These are phyloP conservation scores for Falco berigora DNA, from an alignment of 2,797 vertebrate species.

Conservation along the genomic window DNA sequence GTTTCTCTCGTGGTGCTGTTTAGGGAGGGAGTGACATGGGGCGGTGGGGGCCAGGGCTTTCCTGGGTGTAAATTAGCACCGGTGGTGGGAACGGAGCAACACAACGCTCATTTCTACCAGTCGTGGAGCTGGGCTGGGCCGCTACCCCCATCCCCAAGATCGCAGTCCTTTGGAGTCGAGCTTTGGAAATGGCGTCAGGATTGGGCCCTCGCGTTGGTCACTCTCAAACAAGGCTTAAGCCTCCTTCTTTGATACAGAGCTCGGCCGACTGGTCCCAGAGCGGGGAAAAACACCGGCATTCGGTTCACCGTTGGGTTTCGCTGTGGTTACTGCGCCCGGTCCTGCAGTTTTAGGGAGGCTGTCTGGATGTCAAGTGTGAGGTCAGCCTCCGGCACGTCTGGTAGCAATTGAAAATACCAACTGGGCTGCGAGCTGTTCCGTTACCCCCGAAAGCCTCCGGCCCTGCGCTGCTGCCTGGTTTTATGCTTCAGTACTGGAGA, in stretches of 20 bases:
- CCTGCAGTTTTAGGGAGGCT: background rate
- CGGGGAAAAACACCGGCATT: background rate
- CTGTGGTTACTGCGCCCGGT: background rate
- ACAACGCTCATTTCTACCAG: background rate
- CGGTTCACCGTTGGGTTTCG: fast-evolving
- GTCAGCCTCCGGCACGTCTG: background rate
- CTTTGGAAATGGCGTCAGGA: background rate
- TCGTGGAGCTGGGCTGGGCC: background rate
- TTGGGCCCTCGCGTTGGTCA: background rate
- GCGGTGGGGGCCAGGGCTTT: background rate
- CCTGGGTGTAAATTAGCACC: background rate
- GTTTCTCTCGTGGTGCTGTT: background rate
- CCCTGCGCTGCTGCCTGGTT: background rate
- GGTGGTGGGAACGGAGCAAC: background rate
- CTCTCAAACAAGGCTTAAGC: background rate
- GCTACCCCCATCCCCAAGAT: background rate
- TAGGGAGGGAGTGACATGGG: background rate
- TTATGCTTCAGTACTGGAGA: background rate
- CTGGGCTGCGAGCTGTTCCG: fast-evolving
- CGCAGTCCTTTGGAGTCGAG: background rate
- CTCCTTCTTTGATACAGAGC: background rate
- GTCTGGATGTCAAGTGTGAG: background rate
- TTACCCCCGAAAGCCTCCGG: background rate
- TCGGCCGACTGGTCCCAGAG: background rate
- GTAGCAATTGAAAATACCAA: background rate